Evolutionary conservation across 1,140 invertebrate species (phyloP).

Genomic region (Eubasilissa regina): DNA sequence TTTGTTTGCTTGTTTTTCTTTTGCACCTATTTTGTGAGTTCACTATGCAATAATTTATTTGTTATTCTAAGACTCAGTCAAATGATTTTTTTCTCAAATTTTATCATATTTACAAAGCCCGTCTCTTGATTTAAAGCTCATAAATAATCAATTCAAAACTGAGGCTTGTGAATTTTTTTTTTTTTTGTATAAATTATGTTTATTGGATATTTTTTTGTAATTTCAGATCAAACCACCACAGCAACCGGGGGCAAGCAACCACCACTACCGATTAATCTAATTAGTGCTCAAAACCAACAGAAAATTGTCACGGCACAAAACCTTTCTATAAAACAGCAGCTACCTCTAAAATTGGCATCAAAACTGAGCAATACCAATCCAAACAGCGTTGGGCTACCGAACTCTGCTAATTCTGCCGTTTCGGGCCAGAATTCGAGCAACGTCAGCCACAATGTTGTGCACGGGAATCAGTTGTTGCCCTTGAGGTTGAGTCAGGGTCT

Average conservation of each 20-base stretch:
- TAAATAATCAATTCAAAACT: too few relatives aligned
- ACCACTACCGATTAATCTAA: constrained; percentile 82
- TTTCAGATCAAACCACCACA: constrained; percentile 60
- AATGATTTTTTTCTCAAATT: too few relatives aligned
- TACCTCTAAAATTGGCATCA: constrained; percentile 84
- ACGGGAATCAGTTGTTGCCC: constrained; percentile 56
- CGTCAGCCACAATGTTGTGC: constrained; percentile 51
- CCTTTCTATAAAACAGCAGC: constrained; percentile 84
- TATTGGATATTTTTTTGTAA: too few relatives aligned
- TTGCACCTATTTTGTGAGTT: too few relatives aligned
- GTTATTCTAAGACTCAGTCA: too few relatives aligned
- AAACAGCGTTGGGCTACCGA: not conserved
- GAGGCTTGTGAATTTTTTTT: too few relatives aligned
- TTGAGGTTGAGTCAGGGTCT: constrained; percentile 53
- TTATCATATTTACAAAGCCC: too few relatives aligned
- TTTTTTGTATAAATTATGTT: too few relatives aligned
- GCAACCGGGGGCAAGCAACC: constrained; percentile 65
- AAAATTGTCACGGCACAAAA: constrained; percentile 75
- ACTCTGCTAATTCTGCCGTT: not conserved
- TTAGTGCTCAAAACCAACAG: constrained; percentile 88
- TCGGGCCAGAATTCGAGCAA: constrained; percentile 23
- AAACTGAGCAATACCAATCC: constrained; percentile 59
- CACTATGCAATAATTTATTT: too few relatives aligned
- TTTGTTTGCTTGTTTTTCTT: too few relatives aligned
- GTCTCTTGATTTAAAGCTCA: too few relatives aligned